Conservation (phyloP, 2,888 invertebrate genomes). For the Macaria notata region DNA sequence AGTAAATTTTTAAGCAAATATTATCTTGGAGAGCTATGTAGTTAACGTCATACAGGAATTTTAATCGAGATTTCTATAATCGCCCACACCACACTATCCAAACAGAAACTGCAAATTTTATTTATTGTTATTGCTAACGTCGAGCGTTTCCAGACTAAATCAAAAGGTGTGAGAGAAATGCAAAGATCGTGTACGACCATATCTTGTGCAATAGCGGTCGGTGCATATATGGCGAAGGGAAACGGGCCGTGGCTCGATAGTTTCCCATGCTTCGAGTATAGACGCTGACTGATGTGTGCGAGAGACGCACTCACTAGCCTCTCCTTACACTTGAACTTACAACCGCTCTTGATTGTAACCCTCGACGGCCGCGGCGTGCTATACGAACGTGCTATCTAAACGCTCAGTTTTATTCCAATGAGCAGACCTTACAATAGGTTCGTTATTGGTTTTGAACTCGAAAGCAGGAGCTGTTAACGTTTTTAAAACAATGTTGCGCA, state of each 20-base stretch:
- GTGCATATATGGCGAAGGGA: slow-evolving; percentile 72
- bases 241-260: slow-evolving; percentile 52
- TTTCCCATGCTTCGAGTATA: slow-evolving; percentile 65
- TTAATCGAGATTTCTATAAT: slow-evolving; percentile 1
- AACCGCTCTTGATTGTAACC: slow-evolving; percentile 40
- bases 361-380: slow-evolving; percentile 25
- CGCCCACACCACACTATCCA: slow-evolving; percentile 13
- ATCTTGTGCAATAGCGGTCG: slow-evolving; percentile 47
- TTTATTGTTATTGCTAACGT: slow-evolving; percentile 22
- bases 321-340: slow-evolving; percentile 70
- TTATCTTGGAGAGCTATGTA: background rate
- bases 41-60: background rate
- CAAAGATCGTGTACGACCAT: slow-evolving; percentile 38
- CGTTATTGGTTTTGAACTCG: slow-evolving; percentile 44
- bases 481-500: slow-evolving; percentile 52
- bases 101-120: slow-evolving; percentile 15
- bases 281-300: slow-evolving; percentile 65
- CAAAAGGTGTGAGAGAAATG: slow-evolving; percentile 34
- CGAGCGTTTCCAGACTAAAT: slow-evolving; percentile 26
- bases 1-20: background rate
- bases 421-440: slow-evolving; percentile 33
- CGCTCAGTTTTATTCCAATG: slow-evolving; percentile 23
- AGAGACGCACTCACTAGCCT: slow-evolving; percentile 59
- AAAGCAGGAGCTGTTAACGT: slow-evolving; percentile 38
- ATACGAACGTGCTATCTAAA: slow-evolving; percentile 26